Conservation (phyloP, 2,888 invertebrate genomes). For the Synanthedon myopaeformis region DNA sequence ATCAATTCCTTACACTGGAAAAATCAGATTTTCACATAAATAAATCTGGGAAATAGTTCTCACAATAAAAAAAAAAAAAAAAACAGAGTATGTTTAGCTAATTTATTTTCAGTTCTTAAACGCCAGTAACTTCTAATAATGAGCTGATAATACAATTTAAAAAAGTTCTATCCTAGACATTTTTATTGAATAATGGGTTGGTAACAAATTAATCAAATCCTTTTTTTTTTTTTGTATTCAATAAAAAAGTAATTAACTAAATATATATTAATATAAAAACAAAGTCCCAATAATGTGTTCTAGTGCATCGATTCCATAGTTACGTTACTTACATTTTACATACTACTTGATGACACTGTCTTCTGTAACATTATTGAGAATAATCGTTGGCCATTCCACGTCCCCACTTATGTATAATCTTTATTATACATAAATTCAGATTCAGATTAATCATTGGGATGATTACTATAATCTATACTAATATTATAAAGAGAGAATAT, state of each 20-base stretch:
- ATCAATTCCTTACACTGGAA: no score
- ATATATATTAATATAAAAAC: conserved; percentile 47
- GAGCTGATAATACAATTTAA: conserved; percentile 70
- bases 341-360: conserved; percentile 1
- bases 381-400: background rate
- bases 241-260: conserved; percentile 58
- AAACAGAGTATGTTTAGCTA: conserved; percentile 56
- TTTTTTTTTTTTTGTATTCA: conserved; percentile 55
- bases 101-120: conserved; percentile 71
- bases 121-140: conserved; percentile 69
- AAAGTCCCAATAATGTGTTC: conserved; percentile 49
- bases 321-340: background rate
- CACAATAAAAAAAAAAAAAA: background rate
- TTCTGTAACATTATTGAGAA: conserved; percentile 36
- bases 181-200: conserved; percentile 67
- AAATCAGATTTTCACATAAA: no score
- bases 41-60: no score
- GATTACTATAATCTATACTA: no score
- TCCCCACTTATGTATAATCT: no score
- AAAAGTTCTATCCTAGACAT: conserved; percentile 57
- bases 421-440: no score
- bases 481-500: no score
- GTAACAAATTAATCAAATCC: conserved; percentile 67
- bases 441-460: no score
- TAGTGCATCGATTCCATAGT: conserved; percentile 12